A percentile compares a stretch with the other conserved stretches of the same genome.
Evolutionary conservation across 1,140 invertebrate genomes (phyloP).

Genomic region (Hydropsyche tenuis): DNA sequence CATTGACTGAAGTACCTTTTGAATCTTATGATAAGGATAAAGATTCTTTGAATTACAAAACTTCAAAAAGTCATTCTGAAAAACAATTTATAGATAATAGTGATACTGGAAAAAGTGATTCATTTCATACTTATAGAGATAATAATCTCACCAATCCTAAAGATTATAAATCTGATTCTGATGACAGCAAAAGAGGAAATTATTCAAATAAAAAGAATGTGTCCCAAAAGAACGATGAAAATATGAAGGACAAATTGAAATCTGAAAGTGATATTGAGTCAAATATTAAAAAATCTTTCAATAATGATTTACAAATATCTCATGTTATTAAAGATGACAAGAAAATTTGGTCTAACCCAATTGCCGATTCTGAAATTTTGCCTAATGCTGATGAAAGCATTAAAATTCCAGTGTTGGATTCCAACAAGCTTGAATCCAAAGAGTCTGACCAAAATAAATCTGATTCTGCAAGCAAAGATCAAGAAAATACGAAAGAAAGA

Average conservation of each 20-base stretch:
- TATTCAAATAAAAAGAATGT: not conserved
- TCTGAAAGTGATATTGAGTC: not conserved
- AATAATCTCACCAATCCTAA: slow-evolving; percentile 27
- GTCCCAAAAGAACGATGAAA: not conserved
- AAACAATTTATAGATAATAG: slow-evolving; percentile 40
- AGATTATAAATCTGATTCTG: slow-evolving; percentile 49
- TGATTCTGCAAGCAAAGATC: slow-evolving; percentile 37
- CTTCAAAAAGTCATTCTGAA: slow-evolving; percentile 1
- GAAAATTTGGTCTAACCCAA: slow-evolving; percentile 15
- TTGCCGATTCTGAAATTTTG: not conserved
- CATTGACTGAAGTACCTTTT: slow-evolving; percentile 57
- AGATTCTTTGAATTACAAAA: slow-evolving; percentile 25
- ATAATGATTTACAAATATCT: not conserved
- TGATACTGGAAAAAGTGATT: slow-evolving; percentile 39
- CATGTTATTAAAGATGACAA: slow-evolving; percentile 3
- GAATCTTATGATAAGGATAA: slow-evolving; percentile 51
- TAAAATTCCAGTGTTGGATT: slow-evolving; percentile 24
- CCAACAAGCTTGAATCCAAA: slow-evolving; percentile 41
- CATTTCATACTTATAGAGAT: slow-evolving; percentile 38
- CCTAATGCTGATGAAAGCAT: not conserved
- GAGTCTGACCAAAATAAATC: slow-evolving; percentile 34
- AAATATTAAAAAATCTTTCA: not conserved
- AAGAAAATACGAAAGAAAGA: slow-evolving; percentile 55
- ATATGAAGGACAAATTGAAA: not conserved
- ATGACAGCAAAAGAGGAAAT: slow-evolving; percentile 40